Base-by-base conservation (phyloP, 64 coral and sea anemone species). In the Astreopora myriophthalma region DNA sequence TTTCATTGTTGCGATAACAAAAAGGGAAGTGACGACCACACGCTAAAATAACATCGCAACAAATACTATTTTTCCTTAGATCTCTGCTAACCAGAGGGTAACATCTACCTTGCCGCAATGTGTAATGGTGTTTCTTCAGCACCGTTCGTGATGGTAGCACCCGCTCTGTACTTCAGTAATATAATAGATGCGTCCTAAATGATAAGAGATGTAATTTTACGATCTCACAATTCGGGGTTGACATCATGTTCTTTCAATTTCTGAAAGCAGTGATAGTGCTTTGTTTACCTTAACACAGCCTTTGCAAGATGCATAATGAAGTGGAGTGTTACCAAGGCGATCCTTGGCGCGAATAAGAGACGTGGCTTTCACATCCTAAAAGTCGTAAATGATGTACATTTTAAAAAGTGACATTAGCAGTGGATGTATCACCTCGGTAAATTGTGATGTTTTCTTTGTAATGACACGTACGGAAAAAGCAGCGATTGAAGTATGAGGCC, bases 321-420 rank as follows among this genome's bases (percentile, higher is more conserved):
- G 87, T 19, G 95, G 91, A 3, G 95, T 96, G 87, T 96, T 96
- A 22, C 95, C 95, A 30, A 93, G 75, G 1, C 90, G 80, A 65
- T 96, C 95, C 86, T 96, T 96, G 42, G 79, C 95, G 27, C 95
- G 83, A 62, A 96, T 96, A 0, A 96, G 55, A 20, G 91, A 90
- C 52, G 76, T 77, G 1, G 95, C 86, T 75, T 96, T 96, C 3
- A 96, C 95, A 35, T 96, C 95, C 95, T 96, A 23, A 46, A 55
- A 55, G n/a, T n/a, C n/a, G n/a, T n/a, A n/a, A n/a, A n/a, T n/a
- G n/a, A n/a, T n/a, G n/a, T n/a, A n/a, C n/a, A n/a, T n/a, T n/a
- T n/a, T n/a, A n/a, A n/a, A n/a, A n/a, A n/a, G n/a, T n/a, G n/a
- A n/a, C n/a, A n/a, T n/a, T n/a, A n/a, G n/a, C n/a, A n/a, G n/a